These are phyloP conservation scores for Hirtodrosophila duncani DNA, from an alignment of 2,888 invertebrate genomes.

Conservation along the genomic window DNA sequence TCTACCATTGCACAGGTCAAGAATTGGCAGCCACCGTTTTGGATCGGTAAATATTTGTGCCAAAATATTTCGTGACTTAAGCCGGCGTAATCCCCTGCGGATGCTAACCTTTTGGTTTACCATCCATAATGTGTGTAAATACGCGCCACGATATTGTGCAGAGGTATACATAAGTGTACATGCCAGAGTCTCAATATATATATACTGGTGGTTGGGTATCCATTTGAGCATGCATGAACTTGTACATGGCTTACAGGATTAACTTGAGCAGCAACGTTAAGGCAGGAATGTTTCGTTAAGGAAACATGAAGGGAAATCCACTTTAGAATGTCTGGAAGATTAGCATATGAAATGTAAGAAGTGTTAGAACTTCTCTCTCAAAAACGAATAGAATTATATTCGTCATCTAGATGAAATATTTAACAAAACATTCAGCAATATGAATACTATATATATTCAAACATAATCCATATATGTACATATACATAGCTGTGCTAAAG, in stretches of 20 bases:
- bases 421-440: no score
- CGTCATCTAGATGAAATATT: no score
- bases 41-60: slow-evolving; percentile 60
- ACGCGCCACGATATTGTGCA: slow-evolving; percentile 1
- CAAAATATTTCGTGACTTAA: slow-evolving; percentile 66
- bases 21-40: slow-evolving; percentile 8
- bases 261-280: no score
- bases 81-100: slow-evolving; percentile 55
- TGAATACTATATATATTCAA: no score
- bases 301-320: no score
- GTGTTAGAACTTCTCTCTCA: no score
- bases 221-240: slow-evolving; percentile 8
- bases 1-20: slow-evolving; percentile 23
- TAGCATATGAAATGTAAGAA: no score
- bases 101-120: slow-evolving; percentile 44
- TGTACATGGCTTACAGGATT: slow-evolving; percentile 1
- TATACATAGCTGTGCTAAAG: no score
- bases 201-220: slow-evolving; percentile 4
- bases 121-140: slow-evolving; percentile 31
- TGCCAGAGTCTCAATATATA: slow-evolving; percentile 5
- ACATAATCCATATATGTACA: no score
- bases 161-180: background rate
- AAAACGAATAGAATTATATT: no score
- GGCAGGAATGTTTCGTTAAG: no score
- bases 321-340: no score